Evolutionary conservation across 2,797 vertebrate genomes (phyloP).

Genomic region (Trichosurus vulpecula): DNA sequence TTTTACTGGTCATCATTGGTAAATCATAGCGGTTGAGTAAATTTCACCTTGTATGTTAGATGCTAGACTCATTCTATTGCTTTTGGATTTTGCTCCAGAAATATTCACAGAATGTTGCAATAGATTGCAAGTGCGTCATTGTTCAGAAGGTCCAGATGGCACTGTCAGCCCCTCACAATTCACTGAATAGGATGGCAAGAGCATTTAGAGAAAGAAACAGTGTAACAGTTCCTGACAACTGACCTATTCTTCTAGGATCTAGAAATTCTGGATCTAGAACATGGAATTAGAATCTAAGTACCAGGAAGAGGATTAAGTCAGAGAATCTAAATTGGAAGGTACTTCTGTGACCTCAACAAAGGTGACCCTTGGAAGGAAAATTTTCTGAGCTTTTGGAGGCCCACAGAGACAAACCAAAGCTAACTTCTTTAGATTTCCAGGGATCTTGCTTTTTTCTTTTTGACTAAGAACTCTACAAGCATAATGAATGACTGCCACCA

Average conservation of each 20-base stretch:
- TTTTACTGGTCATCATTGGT: conserved; percentile 66
- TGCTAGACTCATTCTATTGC: conserved; percentile 22
- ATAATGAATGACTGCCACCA: not conserved
- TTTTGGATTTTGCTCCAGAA: conserved; percentile 33
- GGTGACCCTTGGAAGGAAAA: not conserved
- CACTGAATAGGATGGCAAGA: not conserved
- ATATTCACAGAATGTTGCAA: conserved; percentile 9
- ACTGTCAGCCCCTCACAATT: not conserved
- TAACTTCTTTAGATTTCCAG: not conserved
- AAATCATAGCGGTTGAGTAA: conserved; percentile 70
- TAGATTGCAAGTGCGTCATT: not conserved
- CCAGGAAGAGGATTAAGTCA: not conserved
- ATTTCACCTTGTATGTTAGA: conserved; percentile 19
- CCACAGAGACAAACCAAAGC: not conserved
- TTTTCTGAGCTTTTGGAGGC: not conserved
- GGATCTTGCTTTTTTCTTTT: not conserved
- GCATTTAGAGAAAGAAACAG: not conserved
- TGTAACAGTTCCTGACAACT: not conserved
- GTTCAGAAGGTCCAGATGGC: not conserved
- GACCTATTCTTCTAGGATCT: not conserved
- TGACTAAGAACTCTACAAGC: not conserved
- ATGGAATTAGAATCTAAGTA: not conserved
- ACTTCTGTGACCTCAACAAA: not conserved
- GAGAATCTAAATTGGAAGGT: not conserved
- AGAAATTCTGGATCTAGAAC: not conserved